A percentile compares a stretch with the other conserved stretches of the same genome.
Evolutionary conservation across 2,113 vertebrate species (phyloP).

Genomic region (Nothoprocta perdicaria): DNA sequence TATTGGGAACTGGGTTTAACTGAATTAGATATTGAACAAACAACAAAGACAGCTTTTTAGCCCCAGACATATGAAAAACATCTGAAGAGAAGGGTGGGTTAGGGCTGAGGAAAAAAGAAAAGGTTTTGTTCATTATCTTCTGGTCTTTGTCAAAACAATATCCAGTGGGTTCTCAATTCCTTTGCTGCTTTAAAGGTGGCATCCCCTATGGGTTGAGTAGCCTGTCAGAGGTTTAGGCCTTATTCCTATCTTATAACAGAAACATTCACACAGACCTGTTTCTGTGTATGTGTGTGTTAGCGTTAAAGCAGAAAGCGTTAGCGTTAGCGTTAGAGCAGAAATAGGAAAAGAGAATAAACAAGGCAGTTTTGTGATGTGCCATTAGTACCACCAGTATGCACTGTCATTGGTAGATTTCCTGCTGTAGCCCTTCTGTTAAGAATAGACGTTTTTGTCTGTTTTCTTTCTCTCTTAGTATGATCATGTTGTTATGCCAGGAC

Average conservation of each 20-base stretch:
- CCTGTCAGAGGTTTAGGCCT: background rate
- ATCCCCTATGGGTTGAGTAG: background rate
- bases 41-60: background rate
- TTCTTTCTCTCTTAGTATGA: background rate
- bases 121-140: background rate
- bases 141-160: background rate
- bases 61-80: background rate
- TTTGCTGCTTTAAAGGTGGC: background rate
- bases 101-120: background rate
- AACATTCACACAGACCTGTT: background rate
- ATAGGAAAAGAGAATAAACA: background rate
- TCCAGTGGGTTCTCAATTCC: background rate
- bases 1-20: background rate
- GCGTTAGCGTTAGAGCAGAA: no score
- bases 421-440: rapidly evolving
- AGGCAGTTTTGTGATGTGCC: background rate
- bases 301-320: background rate
- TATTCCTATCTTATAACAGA: background rate
- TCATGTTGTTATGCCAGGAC: background rate
- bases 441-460: background rate
- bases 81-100: background rate
- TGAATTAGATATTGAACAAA: background rate
- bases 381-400: rapidly evolving
- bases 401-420: background rate
- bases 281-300: rapidly evolving